These are phyloP conservation scores for Drosophila insularis DNA, from an alignment of 1,140 invertebrate genomes.

Conservation along the genomic window DNA sequence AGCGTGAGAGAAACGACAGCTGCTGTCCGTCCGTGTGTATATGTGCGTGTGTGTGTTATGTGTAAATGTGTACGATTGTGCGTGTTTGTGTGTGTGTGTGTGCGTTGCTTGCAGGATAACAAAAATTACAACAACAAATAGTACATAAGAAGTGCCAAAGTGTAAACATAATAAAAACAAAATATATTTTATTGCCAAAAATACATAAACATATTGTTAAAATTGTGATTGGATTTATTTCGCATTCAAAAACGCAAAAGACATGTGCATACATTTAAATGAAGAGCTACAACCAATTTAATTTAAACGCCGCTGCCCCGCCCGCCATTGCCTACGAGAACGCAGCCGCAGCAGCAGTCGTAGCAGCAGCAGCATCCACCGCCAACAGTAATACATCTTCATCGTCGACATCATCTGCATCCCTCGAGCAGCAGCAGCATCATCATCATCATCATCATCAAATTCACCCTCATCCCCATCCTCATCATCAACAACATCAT, in stretches of 20 bases:
- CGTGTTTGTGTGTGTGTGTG: slow-evolving; percentile 29
- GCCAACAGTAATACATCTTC: slow-evolving; percentile 28
- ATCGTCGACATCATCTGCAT: slow-evolving; percentile 17
- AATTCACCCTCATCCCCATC: background rate
- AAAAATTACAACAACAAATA: slow-evolving; percentile 47
- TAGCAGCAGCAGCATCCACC: slow-evolving; percentile 19
- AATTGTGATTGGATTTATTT: slow-evolving; percentile 38
- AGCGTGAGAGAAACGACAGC: slow-evolving; percentile 76
- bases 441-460: slow-evolving; percentile 35
- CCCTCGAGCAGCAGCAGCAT: slow-evolving; percentile 24
- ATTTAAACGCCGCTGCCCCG: slow-evolving; percentile 75
- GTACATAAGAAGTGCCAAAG: slow-evolving; percentile 66
- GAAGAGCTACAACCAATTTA: slow-evolving; percentile 79
- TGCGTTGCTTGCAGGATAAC: slow-evolving; percentile 65
- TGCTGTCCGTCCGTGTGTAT: slow-evolving; percentile 54
- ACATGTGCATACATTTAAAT: slow-evolving; percentile 70
- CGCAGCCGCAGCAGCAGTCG: slow-evolving; percentile 51
- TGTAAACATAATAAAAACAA: slow-evolving; percentile 44
- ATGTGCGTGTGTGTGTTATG: slow-evolving; percentile 20
- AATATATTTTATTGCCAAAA: slow-evolving; percentile 57
- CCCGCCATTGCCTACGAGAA: slow-evolving; percentile 69
- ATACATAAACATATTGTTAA: slow-evolving; percentile 11
- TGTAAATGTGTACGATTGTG: slow-evolving; percentile 40
- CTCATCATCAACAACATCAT: slow-evolving; percentile 28
- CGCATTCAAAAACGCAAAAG: slow-evolving; percentile 38